phyloP scores from a whole-genome alignment of 1,140 invertebrate species.

The Pristionchus pacificus region DNA sequence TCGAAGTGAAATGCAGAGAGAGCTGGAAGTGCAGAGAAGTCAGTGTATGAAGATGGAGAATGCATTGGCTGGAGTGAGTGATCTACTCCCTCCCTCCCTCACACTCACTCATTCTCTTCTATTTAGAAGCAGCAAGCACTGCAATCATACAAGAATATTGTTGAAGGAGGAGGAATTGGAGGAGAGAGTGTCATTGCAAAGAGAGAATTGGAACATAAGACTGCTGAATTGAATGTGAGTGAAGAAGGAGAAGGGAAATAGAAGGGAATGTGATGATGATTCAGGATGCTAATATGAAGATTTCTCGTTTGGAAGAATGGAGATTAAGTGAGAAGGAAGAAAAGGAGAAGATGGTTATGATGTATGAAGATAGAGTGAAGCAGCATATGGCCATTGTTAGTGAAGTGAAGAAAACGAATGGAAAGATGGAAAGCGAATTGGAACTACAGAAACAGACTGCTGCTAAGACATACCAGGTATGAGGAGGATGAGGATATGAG shows the following conservation, averaged over 20 bases:
- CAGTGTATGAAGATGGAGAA: neutral
- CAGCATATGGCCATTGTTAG: neutral
- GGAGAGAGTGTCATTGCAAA: neutral
- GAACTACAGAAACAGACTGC: neutral
- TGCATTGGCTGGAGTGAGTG: no score
- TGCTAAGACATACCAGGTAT: neutral
- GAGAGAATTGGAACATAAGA: neutral
- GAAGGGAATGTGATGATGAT: no score
- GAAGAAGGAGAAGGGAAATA: neutral
- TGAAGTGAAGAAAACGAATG: neutral
- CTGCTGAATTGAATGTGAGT: neutral
- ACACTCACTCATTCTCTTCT: no score
- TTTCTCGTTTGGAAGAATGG: constrained; percentile 1
- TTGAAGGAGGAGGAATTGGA: neutral
- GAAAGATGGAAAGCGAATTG: neutral
- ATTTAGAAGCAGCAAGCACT: neutral
- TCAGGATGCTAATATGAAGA: no score
- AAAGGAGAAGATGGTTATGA: neutral
- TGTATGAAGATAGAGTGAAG: neutral
- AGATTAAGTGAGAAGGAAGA: neutral
- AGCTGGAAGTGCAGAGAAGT: neutral
- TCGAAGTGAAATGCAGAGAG: neutral
- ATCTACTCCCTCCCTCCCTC: no score
- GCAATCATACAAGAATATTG: neutral
- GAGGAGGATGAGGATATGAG: neutral